Evolutionary conservation across 2,888 invertebrate genomes (phyloP).

Genomic region (Scaptomyza caliginosa): DNA sequence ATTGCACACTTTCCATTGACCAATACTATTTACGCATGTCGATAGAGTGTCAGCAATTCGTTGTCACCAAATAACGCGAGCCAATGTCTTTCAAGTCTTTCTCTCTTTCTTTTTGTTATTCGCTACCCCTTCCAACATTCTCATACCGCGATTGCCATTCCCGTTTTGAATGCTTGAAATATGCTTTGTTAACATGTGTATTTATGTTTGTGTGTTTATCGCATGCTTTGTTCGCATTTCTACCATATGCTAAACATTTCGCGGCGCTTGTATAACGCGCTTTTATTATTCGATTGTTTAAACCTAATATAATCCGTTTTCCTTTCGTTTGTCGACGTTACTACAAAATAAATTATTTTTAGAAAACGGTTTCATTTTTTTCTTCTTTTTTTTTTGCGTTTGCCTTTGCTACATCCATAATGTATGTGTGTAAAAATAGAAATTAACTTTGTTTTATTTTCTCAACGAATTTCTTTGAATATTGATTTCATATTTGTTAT

Average conservation of each 20-base stretch:
- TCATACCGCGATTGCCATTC: constrained; percentile 14
- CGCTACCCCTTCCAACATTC: neutral
- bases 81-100: neutral
- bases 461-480: neutral
- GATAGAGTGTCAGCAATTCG: constrained; percentile 18
- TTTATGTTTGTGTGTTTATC: constrained; percentile 50
- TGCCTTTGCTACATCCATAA: neutral
- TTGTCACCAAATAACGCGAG: neutral
- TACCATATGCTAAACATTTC: constrained; percentile 67
- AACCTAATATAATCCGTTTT: constrained; percentile 54
- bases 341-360: constrained; percentile 64
- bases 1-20: neutral
- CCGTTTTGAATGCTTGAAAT: constrained; percentile 50
- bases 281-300: constrained; percentile 53
- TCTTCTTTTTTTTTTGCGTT: constrained; percentile 41
- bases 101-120: neutral
- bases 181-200: constrained; percentile 56
- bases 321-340: constrained; percentile 51
- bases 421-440: constrained; percentile 47
- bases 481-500: constrained; percentile 27
- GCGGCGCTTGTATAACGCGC: constrained; percentile 49
- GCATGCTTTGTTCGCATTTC: constrained; percentile 58
- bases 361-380: constrained; percentile 73
- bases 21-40: neutral
- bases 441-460: constrained; percentile 42